phyloP scores from a whole-genome alignment of 2,888 invertebrate genomes.

The Cataglyphis rosenhaueri region DNA sequence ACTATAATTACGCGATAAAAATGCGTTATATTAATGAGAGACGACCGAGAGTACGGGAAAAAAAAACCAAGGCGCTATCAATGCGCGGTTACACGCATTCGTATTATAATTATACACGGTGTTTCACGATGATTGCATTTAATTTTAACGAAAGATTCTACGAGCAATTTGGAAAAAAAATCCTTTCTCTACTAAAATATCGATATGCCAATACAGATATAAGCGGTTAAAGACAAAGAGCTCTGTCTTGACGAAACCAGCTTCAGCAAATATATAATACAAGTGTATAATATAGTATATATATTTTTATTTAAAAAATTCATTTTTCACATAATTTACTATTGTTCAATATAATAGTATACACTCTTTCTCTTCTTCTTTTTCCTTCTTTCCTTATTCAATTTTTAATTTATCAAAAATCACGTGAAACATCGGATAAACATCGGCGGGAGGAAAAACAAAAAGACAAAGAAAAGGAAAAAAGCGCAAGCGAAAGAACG shows the following conservation, averaged over 20 bases:
- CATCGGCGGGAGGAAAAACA: background rate
- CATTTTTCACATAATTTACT: slow-evolving; percentile 8
- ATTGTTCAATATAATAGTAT: slow-evolving; percentile 7
- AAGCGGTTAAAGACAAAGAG: background rate
- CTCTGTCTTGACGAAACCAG: background rate
- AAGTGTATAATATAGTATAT: background rate
- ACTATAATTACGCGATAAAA: slow-evolving; percentile 26
- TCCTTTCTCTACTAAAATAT: background rate
- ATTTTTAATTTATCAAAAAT: slow-evolving; percentile 9
- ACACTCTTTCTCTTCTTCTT: background rate
- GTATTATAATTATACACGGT: slow-evolving; percentile 9
- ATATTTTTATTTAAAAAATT: slow-evolving; percentile 24
- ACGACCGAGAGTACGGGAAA: background rate
- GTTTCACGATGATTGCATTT: slow-evolving; percentile 4
- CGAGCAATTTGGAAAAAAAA: background rate
- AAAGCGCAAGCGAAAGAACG: slow-evolving; percentile 5
- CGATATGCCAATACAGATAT: background rate
- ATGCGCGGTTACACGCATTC: background rate
- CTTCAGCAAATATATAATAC: slow-evolving; percentile 9
- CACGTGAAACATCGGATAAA: slow-evolving; percentile 19
- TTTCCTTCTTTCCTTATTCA: background rate
- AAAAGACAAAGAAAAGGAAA: background rate
- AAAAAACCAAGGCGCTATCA: slow-evolving; percentile 1
- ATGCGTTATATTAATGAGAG: slow-evolving; percentile 9
- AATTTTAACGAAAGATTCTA: slow-evolving; percentile 24